These are phyloP conservation scores for Girardinus metallicus DNA, from an alignment of 2,797 vertebrate species.

Conservation along the genomic window DNA sequence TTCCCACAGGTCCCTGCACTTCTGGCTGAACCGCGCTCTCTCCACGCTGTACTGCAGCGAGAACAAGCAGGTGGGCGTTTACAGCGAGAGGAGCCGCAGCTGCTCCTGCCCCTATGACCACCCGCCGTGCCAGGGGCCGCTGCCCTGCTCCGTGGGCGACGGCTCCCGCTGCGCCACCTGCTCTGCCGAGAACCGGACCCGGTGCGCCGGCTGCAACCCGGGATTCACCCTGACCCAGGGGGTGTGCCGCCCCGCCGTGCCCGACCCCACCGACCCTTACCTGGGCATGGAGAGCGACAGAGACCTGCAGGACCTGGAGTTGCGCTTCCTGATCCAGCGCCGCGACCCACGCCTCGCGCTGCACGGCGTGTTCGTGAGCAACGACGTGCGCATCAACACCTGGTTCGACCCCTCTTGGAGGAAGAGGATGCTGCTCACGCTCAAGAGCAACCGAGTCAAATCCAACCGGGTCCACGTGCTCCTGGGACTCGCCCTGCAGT, in stretches of 20 bases:
- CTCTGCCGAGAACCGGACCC: conserved; percentile 89
- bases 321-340: conserved; percentile 89
- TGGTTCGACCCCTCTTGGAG: conserved; percentile 98
- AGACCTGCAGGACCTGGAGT: conserved; percentile 91
- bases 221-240: conserved; percentile 93
- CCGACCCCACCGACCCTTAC: conserved; percentile 94
- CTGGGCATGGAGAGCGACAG: conserved; percentile 93
- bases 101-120: conserved; percentile 90
- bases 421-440: conserved; percentile 94
- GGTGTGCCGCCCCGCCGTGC: conserved; percentile 88
- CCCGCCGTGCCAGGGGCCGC: conserved; percentile 83
- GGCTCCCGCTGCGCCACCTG: conserved; percentile 87
- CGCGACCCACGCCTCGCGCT: conserved; percentile 86
- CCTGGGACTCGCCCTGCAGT: conserved; percentile 90
- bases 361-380: conserved; percentile 94
- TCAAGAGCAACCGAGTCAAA: conserved; percentile 97
- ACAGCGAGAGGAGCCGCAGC: conserved; percentile 87
- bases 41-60: conserved; percentile 95
- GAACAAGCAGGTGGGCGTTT: conserved; percentile 90
- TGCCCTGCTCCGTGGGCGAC: conserved; percentile 89
- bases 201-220: conserved; percentile 89
- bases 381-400: conserved; percentile 92
- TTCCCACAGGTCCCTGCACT: conserved; percentile 83
- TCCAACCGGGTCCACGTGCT: conserved; percentile 94
- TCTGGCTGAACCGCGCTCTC: conserved; percentile 90